Conservation (phyloP, 2,113 vertebrate species). For the Diglossa brunneiventris region DNA sequence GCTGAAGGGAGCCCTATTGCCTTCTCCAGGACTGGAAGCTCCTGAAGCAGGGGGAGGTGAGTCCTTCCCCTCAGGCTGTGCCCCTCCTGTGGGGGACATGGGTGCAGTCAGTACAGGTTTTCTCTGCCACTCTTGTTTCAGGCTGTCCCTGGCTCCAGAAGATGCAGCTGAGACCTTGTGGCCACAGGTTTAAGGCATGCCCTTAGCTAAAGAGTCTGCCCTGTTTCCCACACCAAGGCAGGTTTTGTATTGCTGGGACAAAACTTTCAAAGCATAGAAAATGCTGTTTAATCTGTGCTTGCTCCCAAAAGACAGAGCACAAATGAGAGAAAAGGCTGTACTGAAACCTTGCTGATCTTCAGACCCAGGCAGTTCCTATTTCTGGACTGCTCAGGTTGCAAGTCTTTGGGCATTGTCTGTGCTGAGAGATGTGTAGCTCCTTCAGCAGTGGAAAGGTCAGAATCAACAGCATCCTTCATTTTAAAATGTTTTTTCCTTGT, state of each 20-base stretch:
- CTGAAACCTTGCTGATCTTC: background rate
- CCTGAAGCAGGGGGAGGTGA: background rate
- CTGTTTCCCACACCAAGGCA: background rate
- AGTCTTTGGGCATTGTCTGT: background rate
- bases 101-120: background rate
- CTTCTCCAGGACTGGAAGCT: background rate
- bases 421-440: background rate
- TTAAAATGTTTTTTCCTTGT: background rate
- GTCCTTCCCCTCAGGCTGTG: background rate
- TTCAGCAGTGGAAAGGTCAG: background rate
- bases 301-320: background rate
- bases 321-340: background rate
- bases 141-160: background rate
- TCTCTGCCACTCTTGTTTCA: background rate
- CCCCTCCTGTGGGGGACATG: accelerated
- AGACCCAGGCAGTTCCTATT: background rate
- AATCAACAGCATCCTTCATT: background rate
- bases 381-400: background rate
- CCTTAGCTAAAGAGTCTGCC: background rate
- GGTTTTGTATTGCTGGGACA: background rate
- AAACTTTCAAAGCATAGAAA: background rate
- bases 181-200: background rate
- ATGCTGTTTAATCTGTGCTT: background rate
- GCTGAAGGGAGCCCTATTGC: background rate
- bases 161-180: background rate